Evolutionary conservation across 2,113 vertebrate genomes (phyloP).

Genomic region (Alexandromys fortis): DNA sequence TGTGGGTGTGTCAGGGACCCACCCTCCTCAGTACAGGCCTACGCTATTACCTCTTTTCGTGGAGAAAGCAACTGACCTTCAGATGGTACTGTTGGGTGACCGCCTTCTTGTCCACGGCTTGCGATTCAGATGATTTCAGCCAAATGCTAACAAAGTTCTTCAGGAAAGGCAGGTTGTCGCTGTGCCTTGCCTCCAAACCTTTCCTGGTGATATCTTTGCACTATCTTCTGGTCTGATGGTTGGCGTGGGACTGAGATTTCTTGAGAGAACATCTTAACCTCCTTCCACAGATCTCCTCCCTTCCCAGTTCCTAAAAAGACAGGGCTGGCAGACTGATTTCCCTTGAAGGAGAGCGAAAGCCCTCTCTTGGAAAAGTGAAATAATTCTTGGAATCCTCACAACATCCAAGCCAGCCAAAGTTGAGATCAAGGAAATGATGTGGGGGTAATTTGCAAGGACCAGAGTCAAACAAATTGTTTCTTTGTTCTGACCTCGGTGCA

Average conservation of each 20-base stretch:
- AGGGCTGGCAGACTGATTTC: slow-evolving; percentile 71
- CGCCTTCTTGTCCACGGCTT: background rate
- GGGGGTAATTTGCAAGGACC: slow-evolving; percentile 59
- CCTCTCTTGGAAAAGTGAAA: slow-evolving; percentile 80
- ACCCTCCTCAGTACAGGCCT: background rate
- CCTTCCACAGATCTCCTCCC: slow-evolving; percentile 40
- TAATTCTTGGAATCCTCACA: slow-evolving; percentile 73
- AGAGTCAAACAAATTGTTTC: slow-evolving; percentile 59
- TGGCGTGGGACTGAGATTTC: slow-evolving; percentile 20
- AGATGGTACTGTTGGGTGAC: background rate
- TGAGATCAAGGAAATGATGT: slow-evolving; percentile 66
- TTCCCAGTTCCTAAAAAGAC: slow-evolving; percentile 77
- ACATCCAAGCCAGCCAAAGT: slow-evolving; percentile 53
- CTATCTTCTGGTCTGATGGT: background rate
- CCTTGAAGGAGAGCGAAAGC: slow-evolving; percentile 79
- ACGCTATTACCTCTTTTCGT: fast-evolving
- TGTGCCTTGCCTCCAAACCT: background rate
- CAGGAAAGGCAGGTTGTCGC: background rate
- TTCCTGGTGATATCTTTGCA: background rate
- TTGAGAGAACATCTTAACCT: slow-evolving; percentile 47
- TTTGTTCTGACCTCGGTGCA: slow-evolving; percentile 31
- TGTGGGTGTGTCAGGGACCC: background rate
- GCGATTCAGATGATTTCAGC: background rate
- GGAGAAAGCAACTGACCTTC: background rate
- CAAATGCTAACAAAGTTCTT: background rate